These are phyloP conservation scores for Athripsodes cinereus DNA, from an alignment of 2,888 invertebrate species.

Conservation along the genomic window DNA sequence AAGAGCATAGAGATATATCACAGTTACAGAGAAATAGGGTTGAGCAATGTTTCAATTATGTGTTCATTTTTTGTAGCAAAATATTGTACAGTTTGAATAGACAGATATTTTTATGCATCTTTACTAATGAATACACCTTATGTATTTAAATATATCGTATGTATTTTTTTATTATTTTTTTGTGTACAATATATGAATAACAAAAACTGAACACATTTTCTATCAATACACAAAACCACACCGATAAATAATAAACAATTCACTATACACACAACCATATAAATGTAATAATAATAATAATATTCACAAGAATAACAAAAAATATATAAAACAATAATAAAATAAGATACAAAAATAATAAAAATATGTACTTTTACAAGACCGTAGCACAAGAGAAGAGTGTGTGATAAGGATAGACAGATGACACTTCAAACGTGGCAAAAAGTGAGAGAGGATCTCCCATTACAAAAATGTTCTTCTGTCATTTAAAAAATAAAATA, in stretches of 20 bases:
- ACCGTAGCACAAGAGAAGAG: conserved; percentile 27
- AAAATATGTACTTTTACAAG: conserved; percentile 22
- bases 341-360: conserved; percentile 9
- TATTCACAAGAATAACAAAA: conserved; percentile 55
- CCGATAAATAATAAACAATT: background rate
- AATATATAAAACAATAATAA: conserved; percentile 19
- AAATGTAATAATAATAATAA: background rate
- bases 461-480: too few species aligned
- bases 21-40: too few species aligned
- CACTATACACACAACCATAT: conserved; percentile 1
- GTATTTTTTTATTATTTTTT: too few species aligned
- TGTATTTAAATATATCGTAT: too few species aligned
- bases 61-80: too few species aligned
- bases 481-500: too few species aligned
- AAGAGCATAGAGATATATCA: background rate
- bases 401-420: conserved; percentile 10
- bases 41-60: too few species aligned
- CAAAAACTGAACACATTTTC: too few species aligned
- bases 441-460: background rate
- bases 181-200: too few species aligned
- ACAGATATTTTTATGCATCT: too few species aligned
- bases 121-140: too few species aligned
- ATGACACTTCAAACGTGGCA: background rate
- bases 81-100: too few species aligned
- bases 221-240: background rate